Evolutionary conservation across 1,140 invertebrate species (phyloP).

Genomic region (Nephila pilipes): DNA sequence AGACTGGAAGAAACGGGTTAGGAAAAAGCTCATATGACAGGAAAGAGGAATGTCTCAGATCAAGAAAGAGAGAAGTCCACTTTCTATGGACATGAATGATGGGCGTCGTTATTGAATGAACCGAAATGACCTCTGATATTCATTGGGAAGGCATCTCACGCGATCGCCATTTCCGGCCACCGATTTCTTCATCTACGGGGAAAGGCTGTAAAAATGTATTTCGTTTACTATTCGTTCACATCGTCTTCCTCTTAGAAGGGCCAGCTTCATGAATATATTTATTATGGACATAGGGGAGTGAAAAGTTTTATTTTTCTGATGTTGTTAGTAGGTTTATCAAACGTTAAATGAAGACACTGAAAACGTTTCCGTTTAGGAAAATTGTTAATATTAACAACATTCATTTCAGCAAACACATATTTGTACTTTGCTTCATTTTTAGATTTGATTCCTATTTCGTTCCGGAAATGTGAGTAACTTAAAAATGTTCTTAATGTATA

Average conservation of each 20-base stretch:
- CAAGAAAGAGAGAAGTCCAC: slow-evolving; percentile 62
- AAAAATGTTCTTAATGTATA: too few relatives aligned
- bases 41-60: slow-evolving; percentile 51
- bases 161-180: slow-evolving; percentile 59
- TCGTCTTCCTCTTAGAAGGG: not conserved
- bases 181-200: not conserved
- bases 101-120: slow-evolving; percentile 64
- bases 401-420: too few relatives aligned
- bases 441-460: too few relatives aligned
- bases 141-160: slow-evolving; percentile 8
- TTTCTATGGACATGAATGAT: slow-evolving; percentile 66
- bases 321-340: not conserved
- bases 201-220: slow-evolving; percentile 13
- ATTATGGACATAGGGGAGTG: not conserved
- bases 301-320: not conserved
- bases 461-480: too few relatives aligned
- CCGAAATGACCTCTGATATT: slow-evolving; percentile 64
- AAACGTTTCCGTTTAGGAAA: not conserved
- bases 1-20: not conserved
- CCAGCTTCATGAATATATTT: slow-evolving; percentile 34
- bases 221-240: not conserved
- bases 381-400: too few relatives aligned
- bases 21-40: not conserved
- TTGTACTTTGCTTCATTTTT: too few relatives aligned
- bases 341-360: not conserved